These are phyloP conservation scores for Scarus forsteni DNA, from an alignment of 2,797 vertebrate genomes.

Conservation along the genomic window DNA sequence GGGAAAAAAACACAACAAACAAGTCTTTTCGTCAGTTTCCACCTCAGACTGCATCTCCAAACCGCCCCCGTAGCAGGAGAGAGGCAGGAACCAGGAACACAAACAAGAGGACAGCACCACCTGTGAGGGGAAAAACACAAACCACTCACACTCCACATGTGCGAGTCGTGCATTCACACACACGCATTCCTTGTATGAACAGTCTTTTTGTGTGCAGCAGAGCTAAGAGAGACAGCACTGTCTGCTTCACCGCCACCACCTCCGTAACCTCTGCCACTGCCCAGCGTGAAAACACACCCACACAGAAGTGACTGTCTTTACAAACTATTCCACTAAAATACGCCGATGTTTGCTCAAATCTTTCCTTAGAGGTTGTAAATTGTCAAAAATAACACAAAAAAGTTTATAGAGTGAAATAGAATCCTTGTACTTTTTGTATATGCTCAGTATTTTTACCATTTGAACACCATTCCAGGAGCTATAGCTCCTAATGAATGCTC, in stretches of 20 bases:
- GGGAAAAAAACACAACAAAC: neutral
- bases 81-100: constrained; percentile 66
- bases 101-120: constrained; percentile 73
- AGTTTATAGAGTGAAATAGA: neutral
- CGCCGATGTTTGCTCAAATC: neutral
- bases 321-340: constrained; percentile 44
- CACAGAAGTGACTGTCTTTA: constrained; percentile 73
- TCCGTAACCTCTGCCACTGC: constrained; percentile 70
- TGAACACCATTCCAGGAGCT: neutral
- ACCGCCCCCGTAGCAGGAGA: constrained; percentile 62
- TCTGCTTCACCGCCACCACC: constrained; percentile 72
- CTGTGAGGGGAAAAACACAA: constrained; percentile 76
- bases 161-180: constrained; percentile 28
- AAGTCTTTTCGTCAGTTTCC: constrained; percentile 50
- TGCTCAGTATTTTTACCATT: constrained; percentile 6
- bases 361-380: neutral
- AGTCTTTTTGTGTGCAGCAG: constrained; percentile 72
- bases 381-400: neutral
- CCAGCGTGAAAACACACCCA: constrained; percentile 73
- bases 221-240: constrained; percentile 76
- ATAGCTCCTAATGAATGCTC: too few species aligned
- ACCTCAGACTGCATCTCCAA: constrained; percentile 43
- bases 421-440: neutral
- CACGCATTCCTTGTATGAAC: constrained; percentile 70
- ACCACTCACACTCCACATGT: constrained; percentile 52